Conservation (phyloP, 92 coral and sea anemone genomes). For the Siderastrea radians region DNA sequence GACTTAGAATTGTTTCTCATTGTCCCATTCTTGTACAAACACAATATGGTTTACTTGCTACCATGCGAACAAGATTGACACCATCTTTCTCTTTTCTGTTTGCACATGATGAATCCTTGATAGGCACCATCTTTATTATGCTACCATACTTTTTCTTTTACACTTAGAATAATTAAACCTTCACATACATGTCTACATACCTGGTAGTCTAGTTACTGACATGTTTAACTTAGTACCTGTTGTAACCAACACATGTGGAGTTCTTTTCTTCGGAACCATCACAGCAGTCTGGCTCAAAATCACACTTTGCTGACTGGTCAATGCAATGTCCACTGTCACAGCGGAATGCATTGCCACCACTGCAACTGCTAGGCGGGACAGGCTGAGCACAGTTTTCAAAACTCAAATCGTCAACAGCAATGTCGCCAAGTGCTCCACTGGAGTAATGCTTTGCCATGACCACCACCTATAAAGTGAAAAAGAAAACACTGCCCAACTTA, state of each 20-base stretch:
- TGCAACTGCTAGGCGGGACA: conserved; percentile 74
- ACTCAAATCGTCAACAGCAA: conserved; percentile 91
- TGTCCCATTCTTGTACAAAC: no score
- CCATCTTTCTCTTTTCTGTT: no score
- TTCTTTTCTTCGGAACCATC: conserved; percentile 92
- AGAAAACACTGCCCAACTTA: neutral
- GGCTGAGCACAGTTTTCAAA: conserved; percentile 87
- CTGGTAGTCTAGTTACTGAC: neutral
- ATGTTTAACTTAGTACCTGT: conserved; percentile 68
- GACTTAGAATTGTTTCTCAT: no score
- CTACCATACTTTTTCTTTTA: no score
- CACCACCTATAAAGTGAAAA: conserved; percentile 69
- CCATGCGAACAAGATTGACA: no score
- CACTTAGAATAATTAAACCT: no score
- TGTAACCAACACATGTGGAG: conserved; percentile 70
- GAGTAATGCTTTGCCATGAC: conserved; percentile 85
- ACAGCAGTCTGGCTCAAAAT: conserved; percentile 91
- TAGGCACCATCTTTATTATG: no score
- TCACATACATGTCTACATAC: no score
- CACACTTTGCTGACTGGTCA: conserved; percentile 72
- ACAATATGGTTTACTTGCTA: no score
- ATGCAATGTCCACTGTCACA: conserved; percentile 95
- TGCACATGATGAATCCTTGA: no score
- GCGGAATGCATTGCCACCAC: conserved; percentile 57
- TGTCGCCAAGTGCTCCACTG: conserved; percentile 85